These are phyloP conservation scores for Andinoacara biseriatus DNA, from an alignment of 2,113 vertebrate genomes.

Conservation along the genomic window DNA sequence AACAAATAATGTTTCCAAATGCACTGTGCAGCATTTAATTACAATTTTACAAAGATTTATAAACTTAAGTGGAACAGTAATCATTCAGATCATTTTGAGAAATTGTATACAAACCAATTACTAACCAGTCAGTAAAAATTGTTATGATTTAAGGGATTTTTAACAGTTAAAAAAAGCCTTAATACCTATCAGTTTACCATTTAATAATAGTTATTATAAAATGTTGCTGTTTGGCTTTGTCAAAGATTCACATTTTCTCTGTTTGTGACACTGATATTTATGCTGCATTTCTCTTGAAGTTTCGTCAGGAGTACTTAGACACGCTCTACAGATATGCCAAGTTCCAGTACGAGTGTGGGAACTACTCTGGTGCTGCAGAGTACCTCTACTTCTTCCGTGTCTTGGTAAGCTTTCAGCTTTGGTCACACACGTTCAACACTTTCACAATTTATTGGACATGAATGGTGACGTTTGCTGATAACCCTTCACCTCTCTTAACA, in stretches of 20 bases:
- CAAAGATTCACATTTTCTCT: not conserved
- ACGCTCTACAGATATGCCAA: slow-evolving; percentile 98
- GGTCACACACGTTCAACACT: not conserved
- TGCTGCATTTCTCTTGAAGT: slow-evolving; percentile 77
- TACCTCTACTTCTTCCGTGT: slow-evolving; percentile 98
- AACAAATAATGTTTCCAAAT: not conserved
- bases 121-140: not conserved
- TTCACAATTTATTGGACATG: not conserved
- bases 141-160: not conserved
- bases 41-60: no score
- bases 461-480: slow-evolving; percentile 10
- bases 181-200: not conserved
- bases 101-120: no score
- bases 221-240: slow-evolving; percentile 1
- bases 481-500: slow-evolving; percentile 24
- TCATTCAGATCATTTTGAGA: no score
- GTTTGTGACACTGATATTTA: not conserved
- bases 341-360: slow-evolving; percentile 99
- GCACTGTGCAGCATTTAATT: no score
- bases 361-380: slow-evolving; percentile 97
- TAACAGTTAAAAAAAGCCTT: not conserved
- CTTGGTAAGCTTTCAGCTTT: slow-evolving; percentile 85
- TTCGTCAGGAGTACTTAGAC: slow-evolving; percentile 97
- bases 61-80: no score
- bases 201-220: not conserved